These are phyloP conservation scores for Sus cebifrons DNA, from an alignment of 2,797 vertebrate genomes.

Conservation along the genomic window DNA sequence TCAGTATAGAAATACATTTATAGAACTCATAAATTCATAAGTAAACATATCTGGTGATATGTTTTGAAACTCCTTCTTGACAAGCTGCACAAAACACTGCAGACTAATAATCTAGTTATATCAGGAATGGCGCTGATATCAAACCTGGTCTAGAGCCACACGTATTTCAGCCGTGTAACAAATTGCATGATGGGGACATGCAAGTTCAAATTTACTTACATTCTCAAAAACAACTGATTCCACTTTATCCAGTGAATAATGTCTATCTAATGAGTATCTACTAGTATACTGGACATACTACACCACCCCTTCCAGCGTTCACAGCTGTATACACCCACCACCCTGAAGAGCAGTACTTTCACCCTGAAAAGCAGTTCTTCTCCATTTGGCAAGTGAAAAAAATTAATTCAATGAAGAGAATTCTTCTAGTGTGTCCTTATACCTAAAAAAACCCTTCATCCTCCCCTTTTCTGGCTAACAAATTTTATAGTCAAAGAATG, in stretches of 20 bases:
- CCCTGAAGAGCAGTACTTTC: background rate
- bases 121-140: background rate
- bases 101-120: background rate
- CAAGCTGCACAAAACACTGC: background rate
- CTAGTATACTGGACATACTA: background rate
- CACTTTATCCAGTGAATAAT: background rate
- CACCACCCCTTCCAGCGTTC: background rate
- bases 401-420: background rate
- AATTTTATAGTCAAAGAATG: constrained; percentile 16
- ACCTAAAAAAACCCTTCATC: background rate
- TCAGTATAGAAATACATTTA: background rate
- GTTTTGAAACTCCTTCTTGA: background rate
- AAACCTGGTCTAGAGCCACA: background rate
- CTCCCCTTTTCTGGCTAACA: background rate
- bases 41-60: background rate
- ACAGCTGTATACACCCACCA: background rate
- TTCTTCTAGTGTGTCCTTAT: background rate
- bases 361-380: background rate
- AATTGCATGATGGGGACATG: background rate
- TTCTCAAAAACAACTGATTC: background rate
- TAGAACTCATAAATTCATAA: background rate
- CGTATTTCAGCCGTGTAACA: background rate
- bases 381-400: constrained; percentile 2
- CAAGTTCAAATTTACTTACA: background rate
- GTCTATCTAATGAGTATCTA: background rate